Evolutionary conservation across 2,113 vertebrate genomes (phyloP), one percentile per base, ranked within the genome.

Genomic region (Mionectes macconnelli): DNA sequence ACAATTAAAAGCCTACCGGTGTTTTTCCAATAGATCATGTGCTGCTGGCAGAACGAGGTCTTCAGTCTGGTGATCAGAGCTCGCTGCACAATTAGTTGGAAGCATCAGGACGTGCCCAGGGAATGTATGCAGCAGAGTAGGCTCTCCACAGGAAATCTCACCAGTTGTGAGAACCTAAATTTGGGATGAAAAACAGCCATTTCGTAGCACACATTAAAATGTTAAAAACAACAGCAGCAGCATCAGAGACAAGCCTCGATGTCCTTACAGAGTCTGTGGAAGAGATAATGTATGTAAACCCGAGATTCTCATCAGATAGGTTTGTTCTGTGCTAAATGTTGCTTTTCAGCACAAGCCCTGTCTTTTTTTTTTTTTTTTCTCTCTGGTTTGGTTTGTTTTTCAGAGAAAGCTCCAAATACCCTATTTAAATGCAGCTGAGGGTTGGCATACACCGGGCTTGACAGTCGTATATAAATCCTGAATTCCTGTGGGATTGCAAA

Each of bases 181-280:
- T 82, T 91, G 90, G 88, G 93, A 90, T 92, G 81, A 88, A 87
- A 95, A 30, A 1, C 63, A 87, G 18, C 50, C 76, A 2, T 67
- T 80, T 64, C 14, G 9, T 64, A 83, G 77, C 5, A 10, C 84
- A 13, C 81, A 44, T 76, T 67, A 22, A 94, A 90, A 90, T 1
- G 21, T 92, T 93, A 44, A 88, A 83, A 75, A 40, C 95, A 93
- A 80, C 93, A 89, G 89, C 89, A 75, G 94, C 89, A 94, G 86
- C 95, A 81, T 95, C 68, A 84, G 89, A 81, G 84, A 75, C 80
- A 87, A 90, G 95, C 76, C 91, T 88, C 13, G 17, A 67, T 86
- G 62, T 89, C 80, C 91, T 89, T 18, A 75, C 80, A 59, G 83
- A 67, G 59, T 77, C 86, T 44, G 56, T 14, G 47, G 94, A 88